phyloP scores from a whole-genome alignment of 92 coral and sea anemone genomes.

The Porites lobata region DNA sequence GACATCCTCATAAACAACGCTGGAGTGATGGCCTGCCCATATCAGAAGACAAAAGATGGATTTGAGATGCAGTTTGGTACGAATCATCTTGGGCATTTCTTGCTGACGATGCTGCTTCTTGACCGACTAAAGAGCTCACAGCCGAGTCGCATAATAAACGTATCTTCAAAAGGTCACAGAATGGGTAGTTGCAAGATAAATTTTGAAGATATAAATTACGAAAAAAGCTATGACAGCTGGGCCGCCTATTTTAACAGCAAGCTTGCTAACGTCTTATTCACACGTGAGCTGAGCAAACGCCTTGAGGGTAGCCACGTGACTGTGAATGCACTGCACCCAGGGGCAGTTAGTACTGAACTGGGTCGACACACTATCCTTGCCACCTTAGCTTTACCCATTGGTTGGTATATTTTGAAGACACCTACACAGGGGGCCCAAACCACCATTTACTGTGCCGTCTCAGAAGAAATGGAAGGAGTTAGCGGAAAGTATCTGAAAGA shows the following conservation, averaged over 20 bases:
- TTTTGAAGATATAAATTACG: constrained; percentile 75
- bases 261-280: constrained; percentile 86
- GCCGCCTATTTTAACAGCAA: constrained; percentile 84
- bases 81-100: constrained; percentile 94
- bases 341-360: constrained; percentile 69
- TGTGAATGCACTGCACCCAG: constrained; percentile 87
- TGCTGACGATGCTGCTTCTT: constrained; percentile 82
- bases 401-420: constrained; percentile 78
- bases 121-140: constrained; percentile 77
- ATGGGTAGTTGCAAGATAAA: constrained; percentile 58
- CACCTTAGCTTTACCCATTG: not conserved
- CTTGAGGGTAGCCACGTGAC: constrained; percentile 87
- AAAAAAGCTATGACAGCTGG: constrained; percentile 67
- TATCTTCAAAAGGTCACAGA: constrained; percentile 68
- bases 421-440: constrained; percentile 89
- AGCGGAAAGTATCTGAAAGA: constrained; percentile 84
- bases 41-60: constrained; percentile 81
- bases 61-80: constrained; percentile 90
- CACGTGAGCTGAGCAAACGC: constrained; percentile 84
- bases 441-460: constrained; percentile 80
- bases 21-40: constrained; percentile 79
- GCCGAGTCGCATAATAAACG: constrained; percentile 82
- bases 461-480: constrained; percentile 87
- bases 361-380: constrained; percentile 57
- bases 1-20: constrained; percentile 94